These are phyloP conservation scores for Parotia lawesii DNA, from an alignment of 2,113 vertebrate genomes.

Conservation along the genomic window DNA sequence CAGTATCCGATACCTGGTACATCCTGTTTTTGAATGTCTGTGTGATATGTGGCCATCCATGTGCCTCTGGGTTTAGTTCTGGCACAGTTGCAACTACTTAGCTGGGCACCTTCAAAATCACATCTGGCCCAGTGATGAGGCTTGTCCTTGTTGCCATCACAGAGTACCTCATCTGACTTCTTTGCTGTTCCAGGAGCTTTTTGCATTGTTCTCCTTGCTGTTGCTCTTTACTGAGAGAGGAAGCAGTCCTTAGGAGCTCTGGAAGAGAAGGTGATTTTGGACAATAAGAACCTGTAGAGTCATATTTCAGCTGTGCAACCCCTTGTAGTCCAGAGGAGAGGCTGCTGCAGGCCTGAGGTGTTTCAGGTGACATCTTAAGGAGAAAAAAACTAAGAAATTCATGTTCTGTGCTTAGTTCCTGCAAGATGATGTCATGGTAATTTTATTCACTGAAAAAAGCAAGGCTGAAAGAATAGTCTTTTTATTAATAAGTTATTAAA, in stretches of 20 bases:
- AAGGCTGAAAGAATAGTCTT: background rate
- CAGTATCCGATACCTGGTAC: background rate
- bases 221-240: background rate
- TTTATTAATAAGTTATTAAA: background rate
- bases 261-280: background rate
- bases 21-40: background rate
- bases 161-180: background rate
- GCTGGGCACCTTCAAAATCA: background rate
- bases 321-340: background rate
- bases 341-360: background rate
- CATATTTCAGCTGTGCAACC: accelerated
- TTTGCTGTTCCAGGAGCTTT: background rate
- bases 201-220: background rate
- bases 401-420: background rate
- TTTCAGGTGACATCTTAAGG: background rate
- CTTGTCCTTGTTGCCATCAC: background rate
- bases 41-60: background rate
- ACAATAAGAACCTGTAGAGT: background rate
- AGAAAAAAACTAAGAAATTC: background rate
- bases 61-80: background rate
- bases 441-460: background rate
- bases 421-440: background rate
- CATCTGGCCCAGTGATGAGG: accelerated
- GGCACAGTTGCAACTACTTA: background rate
- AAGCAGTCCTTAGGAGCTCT: background rate